A percentile compares a stretch with the other conserved stretches of the same genome.
phyloP scores from a whole-genome alignment of 2,113 vertebrate genomes.

The Emydura subglobosa region DNA sequence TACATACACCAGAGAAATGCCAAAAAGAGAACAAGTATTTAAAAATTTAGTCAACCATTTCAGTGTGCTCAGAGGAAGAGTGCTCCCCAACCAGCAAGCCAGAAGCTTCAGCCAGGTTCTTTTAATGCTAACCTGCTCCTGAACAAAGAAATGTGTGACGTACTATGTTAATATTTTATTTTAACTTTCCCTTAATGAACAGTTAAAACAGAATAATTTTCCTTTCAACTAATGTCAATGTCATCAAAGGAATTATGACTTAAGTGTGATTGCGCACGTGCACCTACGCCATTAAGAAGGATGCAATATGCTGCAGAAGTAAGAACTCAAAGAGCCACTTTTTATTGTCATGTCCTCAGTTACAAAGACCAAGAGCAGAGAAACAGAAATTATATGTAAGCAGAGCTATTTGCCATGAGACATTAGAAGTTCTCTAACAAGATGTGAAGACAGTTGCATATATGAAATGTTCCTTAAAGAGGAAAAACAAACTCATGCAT shows the following conservation, averaged over 20 bases:
- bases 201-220: slow-evolving; percentile 9
- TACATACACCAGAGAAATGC: no score
- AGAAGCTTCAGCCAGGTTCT: no score
- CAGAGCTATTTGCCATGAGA: not conserved
- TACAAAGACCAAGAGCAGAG: not conserved
- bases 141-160: no score
- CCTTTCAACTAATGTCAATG: not conserved
- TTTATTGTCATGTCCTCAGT: rapidly evolving
- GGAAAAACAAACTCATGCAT: not conserved
- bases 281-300: not conserved
- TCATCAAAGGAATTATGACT: not conserved
- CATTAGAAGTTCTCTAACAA: not conserved
- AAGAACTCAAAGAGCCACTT: not conserved
- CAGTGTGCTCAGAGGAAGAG: no score
- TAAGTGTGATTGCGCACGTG: not conserved
- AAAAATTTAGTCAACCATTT: no score
- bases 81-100: no score
- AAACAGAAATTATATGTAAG: rapidly evolving
- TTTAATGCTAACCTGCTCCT: no score
- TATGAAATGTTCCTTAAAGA: not conserved
- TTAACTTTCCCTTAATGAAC: no score
- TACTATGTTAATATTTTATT: no score
- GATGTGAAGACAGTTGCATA: not conserved
- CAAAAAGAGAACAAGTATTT: no score
- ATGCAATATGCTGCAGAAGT: not conserved